These are phyloP conservation scores for Anas bernieri DNA, from an alignment of 2,797 vertebrate species.

Conservation along the genomic window DNA sequence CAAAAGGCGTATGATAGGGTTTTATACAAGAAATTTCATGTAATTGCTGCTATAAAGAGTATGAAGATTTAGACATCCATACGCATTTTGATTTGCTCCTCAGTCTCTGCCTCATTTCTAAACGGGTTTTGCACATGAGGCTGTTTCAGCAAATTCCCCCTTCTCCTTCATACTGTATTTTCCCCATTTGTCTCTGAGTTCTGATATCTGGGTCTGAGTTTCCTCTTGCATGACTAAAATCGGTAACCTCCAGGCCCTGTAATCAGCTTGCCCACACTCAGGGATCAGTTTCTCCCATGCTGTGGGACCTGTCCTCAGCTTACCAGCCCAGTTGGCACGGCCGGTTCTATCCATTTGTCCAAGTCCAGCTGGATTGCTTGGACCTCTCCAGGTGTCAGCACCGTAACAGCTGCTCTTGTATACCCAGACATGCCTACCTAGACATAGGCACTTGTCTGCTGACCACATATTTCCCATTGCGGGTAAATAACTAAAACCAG, in stretches of 20 bases:
- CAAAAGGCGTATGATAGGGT: background rate
- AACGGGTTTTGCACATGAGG: background rate
- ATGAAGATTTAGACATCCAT: background rate
- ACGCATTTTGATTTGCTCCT: background rate
- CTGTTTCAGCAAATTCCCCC: background rate
- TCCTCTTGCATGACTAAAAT: background rate
- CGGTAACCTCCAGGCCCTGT: background rate
- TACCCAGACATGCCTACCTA: background rate
- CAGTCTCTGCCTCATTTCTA: background rate
- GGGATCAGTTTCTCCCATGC: background rate
- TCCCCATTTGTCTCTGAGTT: accelerated
- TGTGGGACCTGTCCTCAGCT: background rate
- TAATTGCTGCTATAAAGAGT: background rate
- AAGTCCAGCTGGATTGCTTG: background rate
- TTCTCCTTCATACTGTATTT: background rate
- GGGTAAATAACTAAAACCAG: background rate
- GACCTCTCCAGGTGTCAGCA: background rate
- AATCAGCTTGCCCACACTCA: background rate
- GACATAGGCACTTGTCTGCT: background rate
- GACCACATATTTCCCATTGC: background rate
- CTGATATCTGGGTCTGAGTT: background rate
- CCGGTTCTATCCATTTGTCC: background rate
- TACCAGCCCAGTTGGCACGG: background rate
- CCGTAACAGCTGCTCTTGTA: background rate
- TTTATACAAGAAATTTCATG: background rate